Conservation (phyloP, 2,797 vertebrate species). For the Thaleichthys pacificus region DNA sequence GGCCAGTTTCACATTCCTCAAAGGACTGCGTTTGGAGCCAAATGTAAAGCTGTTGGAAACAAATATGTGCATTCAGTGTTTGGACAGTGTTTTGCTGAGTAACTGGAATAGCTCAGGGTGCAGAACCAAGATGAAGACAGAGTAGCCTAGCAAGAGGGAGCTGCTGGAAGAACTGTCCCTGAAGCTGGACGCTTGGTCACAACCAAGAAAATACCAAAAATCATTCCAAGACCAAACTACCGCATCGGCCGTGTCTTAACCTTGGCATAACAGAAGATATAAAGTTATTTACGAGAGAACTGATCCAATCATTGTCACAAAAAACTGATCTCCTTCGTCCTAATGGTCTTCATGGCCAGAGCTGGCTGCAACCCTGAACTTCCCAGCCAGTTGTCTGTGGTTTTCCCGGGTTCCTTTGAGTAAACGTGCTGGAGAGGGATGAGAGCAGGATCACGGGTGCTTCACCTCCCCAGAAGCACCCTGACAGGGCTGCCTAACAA, state of each 20-base stretch:
- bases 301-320: constrained; percentile 6
- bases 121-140: neutral
- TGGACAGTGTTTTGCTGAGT: constrained; percentile 9
- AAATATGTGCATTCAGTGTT: neutral
- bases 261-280: too few relatives aligned
- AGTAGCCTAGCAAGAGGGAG: too few relatives aligned
- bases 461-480: constrained; percentile 3
- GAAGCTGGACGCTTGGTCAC: too few relatives aligned
- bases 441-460: neutral
- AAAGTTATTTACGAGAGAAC: neutral
- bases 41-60: neutral
- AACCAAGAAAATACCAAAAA: too few relatives aligned
- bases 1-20: constrained; percentile 34
- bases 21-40: constrained; percentile 20
- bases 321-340: neutral
- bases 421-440: neutral
- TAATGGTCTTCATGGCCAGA: neutral
- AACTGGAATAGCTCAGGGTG: constrained; percentile 7
- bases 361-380: neutral
- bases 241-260: too few relatives aligned
- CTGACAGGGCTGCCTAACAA: constrained; percentile 56
- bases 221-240: too few relatives aligned
- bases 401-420: neutral
- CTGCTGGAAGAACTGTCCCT: too few relatives aligned
- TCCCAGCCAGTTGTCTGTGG: neutral